These are phyloP conservation scores for Phorcus lineatus DNA, from an alignment of 2,888 invertebrate species.

Conservation along the genomic window DNA sequence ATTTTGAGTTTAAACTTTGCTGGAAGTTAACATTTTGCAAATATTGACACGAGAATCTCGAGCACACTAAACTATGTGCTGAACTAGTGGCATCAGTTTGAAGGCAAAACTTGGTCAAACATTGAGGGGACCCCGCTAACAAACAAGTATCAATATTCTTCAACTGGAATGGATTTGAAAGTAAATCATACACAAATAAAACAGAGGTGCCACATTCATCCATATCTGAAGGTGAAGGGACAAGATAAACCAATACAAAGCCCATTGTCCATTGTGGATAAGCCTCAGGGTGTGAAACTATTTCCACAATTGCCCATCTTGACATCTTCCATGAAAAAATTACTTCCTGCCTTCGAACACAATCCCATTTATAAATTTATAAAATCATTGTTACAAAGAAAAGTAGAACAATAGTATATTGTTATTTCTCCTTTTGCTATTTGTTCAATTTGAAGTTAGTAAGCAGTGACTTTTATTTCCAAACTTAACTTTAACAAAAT, in stretches of 20 bases:
- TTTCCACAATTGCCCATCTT: neutral
- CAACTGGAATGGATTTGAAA: neutral
- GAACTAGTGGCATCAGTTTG: neutral
- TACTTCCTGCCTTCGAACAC: no score
- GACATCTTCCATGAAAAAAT: no score
- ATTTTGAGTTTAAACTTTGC: conserved; percentile 15
- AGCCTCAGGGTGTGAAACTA: neutral
- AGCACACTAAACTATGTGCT: conserved; percentile 10
- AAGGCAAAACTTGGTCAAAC: conserved; percentile 14
- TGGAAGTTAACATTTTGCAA: conserved; percentile 23
- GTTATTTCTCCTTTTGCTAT: no score
- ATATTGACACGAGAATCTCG: neutral
- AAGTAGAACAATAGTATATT: no score
- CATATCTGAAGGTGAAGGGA: neutral
- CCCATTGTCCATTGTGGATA: conserved; percentile 14
- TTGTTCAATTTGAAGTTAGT: no score
- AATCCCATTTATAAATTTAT: no score
- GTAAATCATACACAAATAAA: conserved; percentile 12
- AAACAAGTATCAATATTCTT: conserved; percentile 3
- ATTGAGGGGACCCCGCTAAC: neutral
- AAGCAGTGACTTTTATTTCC: no score
- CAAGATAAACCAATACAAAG: neutral
- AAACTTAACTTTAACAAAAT: no score
- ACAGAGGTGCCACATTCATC: conserved; percentile 19
- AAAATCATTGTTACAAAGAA: no score